These are phyloP conservation scores for Lithosia quadra DNA, from an alignment of 2,888 invertebrate genomes.

Conservation along the genomic window DNA sequence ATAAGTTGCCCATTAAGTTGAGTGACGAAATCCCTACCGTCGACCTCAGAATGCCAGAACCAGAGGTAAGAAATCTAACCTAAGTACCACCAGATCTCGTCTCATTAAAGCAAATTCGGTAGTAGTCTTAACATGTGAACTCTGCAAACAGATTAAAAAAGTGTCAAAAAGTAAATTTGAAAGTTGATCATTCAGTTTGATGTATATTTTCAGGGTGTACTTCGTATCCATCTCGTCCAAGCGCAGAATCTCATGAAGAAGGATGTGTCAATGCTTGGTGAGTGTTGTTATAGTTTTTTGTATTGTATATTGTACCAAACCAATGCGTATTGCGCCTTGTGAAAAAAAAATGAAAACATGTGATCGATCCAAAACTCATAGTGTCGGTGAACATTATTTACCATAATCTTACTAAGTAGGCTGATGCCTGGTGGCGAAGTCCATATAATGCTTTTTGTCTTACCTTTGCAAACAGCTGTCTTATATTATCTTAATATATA, in stretches of 20 bases:
- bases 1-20: conserved; percentile 96
- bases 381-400: no score
- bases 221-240: conserved; percentile 97
- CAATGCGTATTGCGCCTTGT: not conserved
- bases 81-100: no score
- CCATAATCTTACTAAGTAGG: no score
- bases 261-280: conserved; percentile 96
- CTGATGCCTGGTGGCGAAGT: no score
- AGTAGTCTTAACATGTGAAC: no score
- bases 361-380: no score
- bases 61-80: conserved; percentile 89
- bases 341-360: not conserved
- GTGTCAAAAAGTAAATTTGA: no score
- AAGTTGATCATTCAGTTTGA: not conserved
- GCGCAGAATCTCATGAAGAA: conserved; percentile 98
- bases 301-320: not conserved
- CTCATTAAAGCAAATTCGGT: not conserved
- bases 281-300: no score
- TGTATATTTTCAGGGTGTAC: conserved; percentile 91
- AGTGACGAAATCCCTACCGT: conserved; percentile 94
- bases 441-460: no score
- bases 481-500: no score
- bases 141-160: not conserved
- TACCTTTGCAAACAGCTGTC: no score
- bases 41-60: conserved; percentile 95